These are phyloP conservation scores for Calameuta idolon DNA, from an alignment of 2,888 invertebrate genomes.

Conservation along the genomic window DNA sequence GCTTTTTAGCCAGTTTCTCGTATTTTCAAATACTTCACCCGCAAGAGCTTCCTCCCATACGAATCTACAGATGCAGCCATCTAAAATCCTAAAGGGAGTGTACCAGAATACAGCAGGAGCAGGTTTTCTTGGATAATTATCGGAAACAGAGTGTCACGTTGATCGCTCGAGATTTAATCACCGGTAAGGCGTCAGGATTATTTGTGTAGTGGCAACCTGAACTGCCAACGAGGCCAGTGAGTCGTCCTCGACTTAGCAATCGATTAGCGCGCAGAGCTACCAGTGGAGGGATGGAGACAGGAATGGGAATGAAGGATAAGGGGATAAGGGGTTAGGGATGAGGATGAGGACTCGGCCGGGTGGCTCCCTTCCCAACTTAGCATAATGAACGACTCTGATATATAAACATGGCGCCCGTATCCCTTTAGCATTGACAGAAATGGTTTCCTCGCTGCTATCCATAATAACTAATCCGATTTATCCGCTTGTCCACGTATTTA, in stretches of 20 bases:
- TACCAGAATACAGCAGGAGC: not conserved
- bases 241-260: constrained; percentile 37
- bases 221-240: not conserved
- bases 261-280: constrained; percentile 34
- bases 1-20: not conserved
- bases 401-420: constrained; percentile 35
- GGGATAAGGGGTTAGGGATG: not conserved
- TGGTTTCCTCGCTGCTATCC: constrained; percentile 1
- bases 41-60: not conserved
- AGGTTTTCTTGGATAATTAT: not conserved
- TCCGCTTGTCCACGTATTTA: not conserved
- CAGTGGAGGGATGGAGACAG: not conserved
- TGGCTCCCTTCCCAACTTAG: constrained; percentile 31
- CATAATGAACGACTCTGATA: constrained; percentile 40
- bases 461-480: not conserved
- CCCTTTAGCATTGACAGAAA: constrained; percentile 14
- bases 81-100: not conserved
- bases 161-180: constrained; percentile 39
- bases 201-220: constrained; percentile 11
- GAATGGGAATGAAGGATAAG: constrained; percentile 1
- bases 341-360: constrained; percentile 4
- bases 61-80: not conserved
- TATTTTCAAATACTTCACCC: not conserved
- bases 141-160: not conserved
- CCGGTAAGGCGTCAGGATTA: constrained; percentile 14